Evolutionary conservation across 2,113 vertebrate species (phyloP), one percentile per base, ranked within the genome.

Genomic region (Sinosuthora webbiana): DNA sequence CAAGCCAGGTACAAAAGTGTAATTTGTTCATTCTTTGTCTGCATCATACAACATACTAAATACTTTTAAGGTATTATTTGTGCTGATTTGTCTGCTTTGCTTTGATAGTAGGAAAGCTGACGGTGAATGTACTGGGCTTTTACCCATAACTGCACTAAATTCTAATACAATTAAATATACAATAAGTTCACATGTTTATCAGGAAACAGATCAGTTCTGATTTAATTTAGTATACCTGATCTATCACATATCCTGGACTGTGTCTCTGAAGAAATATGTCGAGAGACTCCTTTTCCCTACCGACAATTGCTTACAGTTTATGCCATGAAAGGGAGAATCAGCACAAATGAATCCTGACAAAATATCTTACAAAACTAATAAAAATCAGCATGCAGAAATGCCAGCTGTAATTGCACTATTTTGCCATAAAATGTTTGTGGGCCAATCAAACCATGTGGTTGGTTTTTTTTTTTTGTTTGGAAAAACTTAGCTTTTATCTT

Each of bases 301-400:
- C 2, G 53, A 67, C 22, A 83, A 59, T 59, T 96, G 91, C 89
- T 91, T 95, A 96, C 55, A 94, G 84, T 81, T 83, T 82, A 50
- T 44, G 78, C 69, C 35, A 42, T 57, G 79, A 79, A 94, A 89
- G 73, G 42, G 41, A 18, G 59, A 93, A 94, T 92, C 90, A 92
- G 83, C 64, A 88, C 68, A 79, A 90, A 94, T 85, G 89, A 94
- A 68, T 86, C 65, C 63, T 90, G 69, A 94, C 71, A 95, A 97
- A 89, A 59, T 73, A 93, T 33, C 92, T 92, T 64, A 94, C 56
- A 75, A 96, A 96, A 83, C 86, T 44, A 75, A 95, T 96, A 94
- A 78, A 93, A 87, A 96, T 93, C 68, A 91, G 41, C 55, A 94
- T 75, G 79, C 44, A 83, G 80, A 68, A 90, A 92, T 92, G 71